Evolutionary conservation across 2,888 invertebrate species (phyloP).

Genomic region (Catonia carolina): DNA sequence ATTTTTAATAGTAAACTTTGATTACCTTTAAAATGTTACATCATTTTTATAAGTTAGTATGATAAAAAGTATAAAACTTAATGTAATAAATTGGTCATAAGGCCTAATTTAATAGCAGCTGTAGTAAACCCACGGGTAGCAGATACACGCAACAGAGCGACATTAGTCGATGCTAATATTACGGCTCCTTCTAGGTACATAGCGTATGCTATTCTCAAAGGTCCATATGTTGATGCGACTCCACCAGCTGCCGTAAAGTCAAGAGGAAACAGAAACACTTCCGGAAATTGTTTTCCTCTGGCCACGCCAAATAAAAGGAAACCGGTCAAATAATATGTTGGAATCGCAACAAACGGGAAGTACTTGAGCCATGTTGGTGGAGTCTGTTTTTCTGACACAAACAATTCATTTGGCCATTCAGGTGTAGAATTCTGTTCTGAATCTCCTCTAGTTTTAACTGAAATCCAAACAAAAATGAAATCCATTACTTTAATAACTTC

Average conservation of each 20-base stretch:
- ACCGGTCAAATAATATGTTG: conserved; percentile 54
- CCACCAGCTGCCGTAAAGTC: conserved; percentile 66
- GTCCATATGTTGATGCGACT: conserved; percentile 52
- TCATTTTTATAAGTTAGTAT: no score
- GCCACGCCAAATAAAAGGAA: conserved; percentile 54
- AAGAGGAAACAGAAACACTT: conserved; percentile 57
- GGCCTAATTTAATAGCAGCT: conserved; percentile 49
- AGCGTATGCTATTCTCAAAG: conserved; percentile 56
- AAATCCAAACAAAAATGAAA: no score
- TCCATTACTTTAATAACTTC: no score
- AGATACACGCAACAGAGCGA: conserved; percentile 53
- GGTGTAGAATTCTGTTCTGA: conserved; percentile 22
- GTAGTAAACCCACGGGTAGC: conserved; percentile 51
- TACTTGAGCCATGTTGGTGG: conserved; percentile 30
- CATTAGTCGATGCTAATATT: conserved; percentile 52
- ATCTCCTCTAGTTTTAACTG: conserved; percentile 27
- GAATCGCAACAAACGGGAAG: conserved; percentile 36
- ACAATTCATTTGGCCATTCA: conserved; percentile 33
- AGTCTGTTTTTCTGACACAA: conserved; percentile 41
- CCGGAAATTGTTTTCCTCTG: conserved; percentile 47
- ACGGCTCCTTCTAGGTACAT: conserved; percentile 62
- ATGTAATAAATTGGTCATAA: conserved; percentile 39
- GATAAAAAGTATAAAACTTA: neutral
- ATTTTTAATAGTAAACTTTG: no score
- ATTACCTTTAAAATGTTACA: no score